Evolutionary conservation across 2,113 vertebrate genomes (phyloP).

Genomic region (Pitta sordida): DNA sequence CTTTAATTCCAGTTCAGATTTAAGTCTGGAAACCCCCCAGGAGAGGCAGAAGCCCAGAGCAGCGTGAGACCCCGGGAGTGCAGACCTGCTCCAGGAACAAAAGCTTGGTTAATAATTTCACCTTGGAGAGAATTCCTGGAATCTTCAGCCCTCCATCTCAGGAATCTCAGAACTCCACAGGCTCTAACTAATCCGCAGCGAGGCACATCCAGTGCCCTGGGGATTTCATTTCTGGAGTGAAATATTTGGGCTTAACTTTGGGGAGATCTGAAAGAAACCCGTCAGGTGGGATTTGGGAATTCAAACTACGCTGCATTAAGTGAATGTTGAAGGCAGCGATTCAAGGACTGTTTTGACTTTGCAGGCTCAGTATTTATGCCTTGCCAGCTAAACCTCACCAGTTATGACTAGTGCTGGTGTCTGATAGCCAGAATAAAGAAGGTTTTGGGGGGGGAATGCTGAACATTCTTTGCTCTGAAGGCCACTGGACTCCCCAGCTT

Average conservation of each 20-base stretch:
- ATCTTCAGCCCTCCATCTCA: conserved; percentile 49
- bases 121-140: conserved; percentile 64
- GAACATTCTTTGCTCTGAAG: conserved; percentile 37
- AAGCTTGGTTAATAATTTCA: conserved; percentile 55
- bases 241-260: not conserved
- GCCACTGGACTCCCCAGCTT: not conserved
- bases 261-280: not conserved
- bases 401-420: conserved; percentile 12
- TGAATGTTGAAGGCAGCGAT: not conserved
- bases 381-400: not conserved
- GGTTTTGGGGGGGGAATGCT: conserved; percentile 28
- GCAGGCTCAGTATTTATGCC: not conserved
- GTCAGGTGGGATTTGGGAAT: not conserved
- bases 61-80: not conserved
- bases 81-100: conserved; percentile 5
- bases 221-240: conserved; percentile 8
- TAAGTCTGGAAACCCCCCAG: not conserved
- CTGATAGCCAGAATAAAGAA: not conserved
- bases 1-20: not conserved
- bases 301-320: not conserved
- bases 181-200: conserved; percentile 8
- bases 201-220: not conserved
- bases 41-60: not conserved
- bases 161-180: conserved; percentile 53
- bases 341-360: conserved; percentile 41